Evolutionary conservation across 2,113 vertebrate genomes (phyloP).

Genomic region (Spilogale gracilis): DNA sequence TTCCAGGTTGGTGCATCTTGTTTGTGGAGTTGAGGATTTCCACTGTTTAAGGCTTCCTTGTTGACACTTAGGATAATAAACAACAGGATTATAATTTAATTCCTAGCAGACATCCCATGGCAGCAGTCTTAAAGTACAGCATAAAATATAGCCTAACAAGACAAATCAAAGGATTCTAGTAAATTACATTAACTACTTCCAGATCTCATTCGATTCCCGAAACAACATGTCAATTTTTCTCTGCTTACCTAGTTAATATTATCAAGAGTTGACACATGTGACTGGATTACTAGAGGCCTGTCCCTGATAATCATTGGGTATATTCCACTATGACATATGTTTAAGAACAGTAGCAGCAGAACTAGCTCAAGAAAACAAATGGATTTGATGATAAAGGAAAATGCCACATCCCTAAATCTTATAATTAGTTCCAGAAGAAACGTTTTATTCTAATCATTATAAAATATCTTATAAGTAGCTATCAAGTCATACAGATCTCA

Average conservation of each 20-base stretch:
- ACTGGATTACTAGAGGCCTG: not conserved
- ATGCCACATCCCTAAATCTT: not conserved
- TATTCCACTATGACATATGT: not conserved
- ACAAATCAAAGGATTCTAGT: conserved; percentile 39
- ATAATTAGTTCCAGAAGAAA: not conserved
- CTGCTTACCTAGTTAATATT: not conserved
- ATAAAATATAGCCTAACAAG: conserved; percentile 10
- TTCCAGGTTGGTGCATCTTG: conserved; percentile 86
- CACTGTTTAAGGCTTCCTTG: conserved; percentile 85
- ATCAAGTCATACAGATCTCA: not conserved
- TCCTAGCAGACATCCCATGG: conserved; percentile 34
- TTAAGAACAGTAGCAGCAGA: conserved; percentile 49
- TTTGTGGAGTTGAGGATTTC: conserved; percentile 80
- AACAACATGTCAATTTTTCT: not conserved
- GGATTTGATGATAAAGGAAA: conserved; percentile 39
- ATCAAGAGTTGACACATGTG: conserved; percentile 20
- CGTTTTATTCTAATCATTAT: conserved; percentile 41
- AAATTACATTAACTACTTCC: conserved; percentile 39
- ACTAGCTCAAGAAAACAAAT: conserved; percentile 27
- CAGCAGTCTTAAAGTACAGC: conserved; percentile 10
- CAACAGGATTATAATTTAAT: conserved; percentile 63
- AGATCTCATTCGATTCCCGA: conserved; percentile 6
- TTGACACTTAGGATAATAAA: conserved; percentile 85
- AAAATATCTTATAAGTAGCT: conserved; percentile 34
- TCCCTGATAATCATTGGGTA: not conserved